A percentile compares a stretch with the other conserved stretches of the same genome.
These are phyloP conservation scores for Sebastolobus altivelis DNA, from an alignment of 2,797 vertebrate genomes.

Conservation along the genomic window DNA sequence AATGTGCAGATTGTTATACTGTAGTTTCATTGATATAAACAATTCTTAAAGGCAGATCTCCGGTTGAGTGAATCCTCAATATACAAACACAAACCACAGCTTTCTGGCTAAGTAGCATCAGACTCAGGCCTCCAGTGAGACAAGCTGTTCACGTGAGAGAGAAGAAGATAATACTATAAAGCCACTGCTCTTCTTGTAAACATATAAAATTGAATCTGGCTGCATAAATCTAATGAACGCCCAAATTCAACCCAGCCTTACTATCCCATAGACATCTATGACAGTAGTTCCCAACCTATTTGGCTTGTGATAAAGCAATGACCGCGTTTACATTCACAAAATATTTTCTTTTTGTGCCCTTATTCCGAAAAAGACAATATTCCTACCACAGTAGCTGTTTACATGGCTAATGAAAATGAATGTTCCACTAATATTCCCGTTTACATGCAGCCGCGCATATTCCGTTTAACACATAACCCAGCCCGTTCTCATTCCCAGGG, in stretches of 20 bases:
- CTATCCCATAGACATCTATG: not conserved
- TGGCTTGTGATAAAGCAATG: not conserved
- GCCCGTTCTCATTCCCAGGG: not conserved
- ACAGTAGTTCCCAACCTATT: not conserved
- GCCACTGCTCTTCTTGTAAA: not conserved
- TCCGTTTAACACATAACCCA: not conserved
- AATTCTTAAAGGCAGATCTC: constrained; percentile 27
- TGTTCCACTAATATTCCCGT: not conserved
- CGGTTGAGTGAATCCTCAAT: constrained; percentile 25
- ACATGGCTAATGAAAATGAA: not conserved
- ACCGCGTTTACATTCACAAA: not conserved
- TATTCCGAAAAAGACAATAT: not conserved
- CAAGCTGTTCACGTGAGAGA: constrained; percentile 23
- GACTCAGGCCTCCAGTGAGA: constrained; percentile 11
- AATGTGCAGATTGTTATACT: constrained; percentile 7
- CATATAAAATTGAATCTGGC: not conserved
- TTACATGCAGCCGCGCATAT: not conserved
- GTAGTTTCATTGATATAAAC: constrained; percentile 26
- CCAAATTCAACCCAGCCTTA: constrained; percentile 12
- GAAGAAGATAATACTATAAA: constrained; percentile 13
- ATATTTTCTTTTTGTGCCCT: not conserved
- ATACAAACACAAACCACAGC: constrained; percentile 14
- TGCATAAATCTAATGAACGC: not conserved
- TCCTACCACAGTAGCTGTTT: not conserved
- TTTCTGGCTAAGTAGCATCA: constrained; percentile 21